Percentiles rank a stretch among this genome's conserved stretches.
Conservation (phyloP, 1,140 invertebrate genomes). For the Sinella curviseta region DNA sequence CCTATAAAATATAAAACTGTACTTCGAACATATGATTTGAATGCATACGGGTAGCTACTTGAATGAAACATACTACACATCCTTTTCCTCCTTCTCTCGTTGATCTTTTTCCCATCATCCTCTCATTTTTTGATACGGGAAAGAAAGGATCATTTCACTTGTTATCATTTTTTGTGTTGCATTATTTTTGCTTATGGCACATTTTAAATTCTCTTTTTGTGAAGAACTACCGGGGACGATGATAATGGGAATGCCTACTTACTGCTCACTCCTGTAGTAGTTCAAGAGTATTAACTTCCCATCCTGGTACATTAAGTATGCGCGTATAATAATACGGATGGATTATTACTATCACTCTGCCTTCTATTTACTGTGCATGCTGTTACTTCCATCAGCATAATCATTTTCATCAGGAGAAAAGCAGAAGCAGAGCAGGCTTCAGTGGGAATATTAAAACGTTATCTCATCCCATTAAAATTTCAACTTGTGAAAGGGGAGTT, state of each 20-base stretch:
- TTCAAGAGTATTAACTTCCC: too few relatives aligned
- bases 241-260: too few relatives aligned
- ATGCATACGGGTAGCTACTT: too few relatives aligned
- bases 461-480: constrained; percentile 13
- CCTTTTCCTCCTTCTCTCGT: neutral
- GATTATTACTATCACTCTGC: neutral
- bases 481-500: neutral
- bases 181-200: too few relatives aligned
- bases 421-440: neutral
- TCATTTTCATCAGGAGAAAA: neutral
- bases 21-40: too few relatives aligned
- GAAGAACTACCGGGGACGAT: too few relatives aligned
- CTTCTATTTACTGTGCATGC: neutral
- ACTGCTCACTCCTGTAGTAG: too few relatives aligned
- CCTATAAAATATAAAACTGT: too few relatives aligned
- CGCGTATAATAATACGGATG: too few relatives aligned
- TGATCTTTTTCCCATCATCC: neutral
- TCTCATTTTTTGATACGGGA: neutral
- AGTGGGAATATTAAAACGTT: constrained; percentile 11
- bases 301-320: too few relatives aligned
- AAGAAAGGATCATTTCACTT: neutral
- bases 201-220: too few relatives aligned
- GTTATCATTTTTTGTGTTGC: too few relatives aligned
- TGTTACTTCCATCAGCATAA: neutral
- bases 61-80: neutral